Percentiles rank a stretch among this genome's conserved stretches.
Evolutionary conservation across 2,797 vertebrate genomes (phyloP).

Genomic region (Moxostoma hubbsi): DNA sequence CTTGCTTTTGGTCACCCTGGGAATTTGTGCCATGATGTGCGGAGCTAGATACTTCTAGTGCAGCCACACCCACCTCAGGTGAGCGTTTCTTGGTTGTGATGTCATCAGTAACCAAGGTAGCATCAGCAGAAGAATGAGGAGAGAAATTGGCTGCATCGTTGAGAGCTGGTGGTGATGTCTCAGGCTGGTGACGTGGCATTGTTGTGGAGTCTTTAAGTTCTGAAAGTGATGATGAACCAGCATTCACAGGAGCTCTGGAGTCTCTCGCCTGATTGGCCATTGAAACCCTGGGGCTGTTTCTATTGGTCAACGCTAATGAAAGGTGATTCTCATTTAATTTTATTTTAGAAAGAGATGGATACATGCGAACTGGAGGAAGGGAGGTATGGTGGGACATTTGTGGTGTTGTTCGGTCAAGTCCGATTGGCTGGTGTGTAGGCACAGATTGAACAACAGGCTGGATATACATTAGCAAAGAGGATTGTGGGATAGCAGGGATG

Average conservation of each 20-base stretch:
- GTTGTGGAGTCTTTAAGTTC: background rate
- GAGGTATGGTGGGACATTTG: slow-evolving; percentile 74
- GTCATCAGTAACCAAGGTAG: slow-evolving; percentile 73
- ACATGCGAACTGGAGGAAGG: background rate
- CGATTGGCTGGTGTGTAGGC: slow-evolving; percentile 81
- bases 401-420: slow-evolving; percentile 79
- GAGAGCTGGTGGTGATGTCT: background rate
- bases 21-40: slow-evolving; percentile 79
- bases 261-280: background rate
- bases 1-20: slow-evolving; percentile 70
- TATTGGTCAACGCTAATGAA: background rate
- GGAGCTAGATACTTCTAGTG: slow-evolving; percentile 60
- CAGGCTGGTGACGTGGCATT: too few relatives aligned
- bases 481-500: slow-evolving; percentile 63
- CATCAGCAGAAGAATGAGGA: slow-evolving; percentile 78
- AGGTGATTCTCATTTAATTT: background rate
- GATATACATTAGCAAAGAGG: slow-evolving; percentile 70
- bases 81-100: slow-evolving; percentile 77
- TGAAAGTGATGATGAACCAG: background rate
- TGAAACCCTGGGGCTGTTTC: background rate
- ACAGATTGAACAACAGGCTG: slow-evolving; percentile 75
- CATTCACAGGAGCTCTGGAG: background rate
- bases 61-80: slow-evolving; percentile 77
- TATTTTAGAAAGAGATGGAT: background rate
- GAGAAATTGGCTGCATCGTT: background rate